Percentiles rank a stretch among this genome's conserved stretches.
Conservation (phyloP, 1,140 invertebrate genomes). For the Aplysia californica region DNA sequence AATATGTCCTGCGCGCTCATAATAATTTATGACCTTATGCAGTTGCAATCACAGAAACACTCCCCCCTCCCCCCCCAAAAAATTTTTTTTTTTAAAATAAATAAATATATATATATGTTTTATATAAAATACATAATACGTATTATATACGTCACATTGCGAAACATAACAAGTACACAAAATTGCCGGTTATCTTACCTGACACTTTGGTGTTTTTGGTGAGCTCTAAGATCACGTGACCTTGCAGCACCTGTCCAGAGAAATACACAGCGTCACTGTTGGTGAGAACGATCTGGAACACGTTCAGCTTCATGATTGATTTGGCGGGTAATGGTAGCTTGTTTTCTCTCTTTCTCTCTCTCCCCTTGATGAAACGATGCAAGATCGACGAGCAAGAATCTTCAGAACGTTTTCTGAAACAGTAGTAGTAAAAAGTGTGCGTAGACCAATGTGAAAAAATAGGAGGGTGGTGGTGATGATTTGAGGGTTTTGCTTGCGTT, state of each 20-base stretch:
- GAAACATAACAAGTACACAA: too few relatives aligned
- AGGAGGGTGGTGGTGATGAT: background rate
- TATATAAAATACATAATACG: too few relatives aligned
- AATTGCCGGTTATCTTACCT: slow-evolving; percentile 40
- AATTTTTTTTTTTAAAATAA: too few relatives aligned
- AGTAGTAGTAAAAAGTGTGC: too few relatives aligned
- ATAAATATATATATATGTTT: too few relatives aligned
- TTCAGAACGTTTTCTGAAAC: too few relatives aligned
- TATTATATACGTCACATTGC: too few relatives aligned
- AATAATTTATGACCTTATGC: too few relatives aligned
- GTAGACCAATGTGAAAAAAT: background rate
- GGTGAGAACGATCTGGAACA: slow-evolving; percentile 41
- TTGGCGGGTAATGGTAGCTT: background rate
- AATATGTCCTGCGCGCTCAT: too few relatives aligned
- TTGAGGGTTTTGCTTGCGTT: too few relatives aligned
- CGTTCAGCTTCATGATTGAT: slow-evolving; percentile 42
- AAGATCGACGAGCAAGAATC: background rate
- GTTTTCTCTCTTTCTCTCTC: too few relatives aligned
- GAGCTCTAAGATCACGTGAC: slow-evolving; percentile 48
- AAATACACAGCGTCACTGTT: slow-evolving; percentile 40
- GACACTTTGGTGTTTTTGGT: slow-evolving; percentile 45
- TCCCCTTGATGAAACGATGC: background rate
- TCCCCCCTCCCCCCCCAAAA: background rate
- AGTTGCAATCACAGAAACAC: too few relatives aligned
- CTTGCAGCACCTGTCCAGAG: slow-evolving; percentile 44